A percentile compares a stretch with the other conserved stretches of the same genome.
Conservation (phyloP, 2,797 vertebrate species). For the Diglossa cyanea region DNA sequence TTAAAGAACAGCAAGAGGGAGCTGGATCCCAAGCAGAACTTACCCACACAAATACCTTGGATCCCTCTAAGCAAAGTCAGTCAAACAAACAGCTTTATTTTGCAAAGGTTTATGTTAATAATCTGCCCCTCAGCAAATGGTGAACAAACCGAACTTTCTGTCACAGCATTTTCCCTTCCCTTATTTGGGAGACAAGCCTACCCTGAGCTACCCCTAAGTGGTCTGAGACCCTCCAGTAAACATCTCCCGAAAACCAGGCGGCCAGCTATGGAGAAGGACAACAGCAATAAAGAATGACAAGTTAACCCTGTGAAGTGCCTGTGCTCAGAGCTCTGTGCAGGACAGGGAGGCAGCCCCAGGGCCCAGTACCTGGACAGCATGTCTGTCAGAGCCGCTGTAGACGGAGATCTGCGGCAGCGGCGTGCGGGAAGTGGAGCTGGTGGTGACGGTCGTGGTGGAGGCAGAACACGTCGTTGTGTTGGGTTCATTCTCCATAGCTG, state of each 20-base stretch:
- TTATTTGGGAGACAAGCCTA: not conserved
- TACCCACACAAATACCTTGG: not conserved
- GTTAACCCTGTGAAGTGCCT: not conserved
- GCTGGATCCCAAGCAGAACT: not conserved
- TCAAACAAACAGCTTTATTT: not conserved
- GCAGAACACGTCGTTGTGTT: constrained; percentile 72
- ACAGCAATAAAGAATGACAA: not conserved
- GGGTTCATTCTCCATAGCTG: constrained; percentile 82
- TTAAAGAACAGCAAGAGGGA: not conserved
- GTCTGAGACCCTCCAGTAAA: not conserved
- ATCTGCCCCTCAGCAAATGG: not conserved
- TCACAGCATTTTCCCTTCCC: not conserved
- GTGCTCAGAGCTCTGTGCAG: not conserved
- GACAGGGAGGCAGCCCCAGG: not conserved
- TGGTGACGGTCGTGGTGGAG: constrained; percentile 72
- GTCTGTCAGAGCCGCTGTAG: constrained; percentile 85
- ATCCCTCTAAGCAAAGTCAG: not conserved
- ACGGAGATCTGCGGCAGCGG: constrained; percentile 82
- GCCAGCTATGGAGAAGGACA: not conserved
- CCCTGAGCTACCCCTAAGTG: not conserved
- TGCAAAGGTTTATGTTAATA: not conserved
- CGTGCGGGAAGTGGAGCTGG: constrained; percentile 73
- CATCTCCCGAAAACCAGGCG: not conserved
- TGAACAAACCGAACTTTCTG: not conserved
- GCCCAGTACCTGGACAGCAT: constrained; percentile 86